Conservation (phyloP, 2,888 invertebrate genomes). For the Nomada fabriciana region DNA sequence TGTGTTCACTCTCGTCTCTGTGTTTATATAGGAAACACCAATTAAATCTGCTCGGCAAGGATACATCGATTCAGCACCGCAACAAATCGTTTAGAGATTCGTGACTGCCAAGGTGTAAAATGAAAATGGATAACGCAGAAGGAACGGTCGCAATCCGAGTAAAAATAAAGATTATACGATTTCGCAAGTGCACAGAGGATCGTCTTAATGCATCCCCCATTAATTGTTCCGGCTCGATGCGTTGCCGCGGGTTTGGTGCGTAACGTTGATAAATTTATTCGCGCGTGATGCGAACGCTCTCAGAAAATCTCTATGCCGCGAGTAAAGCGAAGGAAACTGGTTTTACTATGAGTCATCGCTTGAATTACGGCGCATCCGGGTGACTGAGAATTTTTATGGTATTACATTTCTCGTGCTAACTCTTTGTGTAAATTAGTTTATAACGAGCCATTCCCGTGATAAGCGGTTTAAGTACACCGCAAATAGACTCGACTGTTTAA, state of each 20-base stretch:
- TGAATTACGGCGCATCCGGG: constrained; percentile 54
- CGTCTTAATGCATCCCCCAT: constrained; percentile 2
- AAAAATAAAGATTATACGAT: not conserved
- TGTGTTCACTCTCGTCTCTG: not conserved
- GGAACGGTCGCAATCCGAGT: not conserved
- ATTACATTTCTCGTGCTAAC: constrained; percentile 50
- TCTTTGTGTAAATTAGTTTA: constrained; percentile 52
- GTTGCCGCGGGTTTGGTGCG: constrained; percentile 8
- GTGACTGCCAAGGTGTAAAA: not conserved
- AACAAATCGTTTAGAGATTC: not conserved
- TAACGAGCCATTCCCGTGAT: constrained; percentile 37
- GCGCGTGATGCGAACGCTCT: constrained; percentile 36
- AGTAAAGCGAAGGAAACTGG: constrained; percentile 52
- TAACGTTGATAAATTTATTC: constrained; percentile 45
- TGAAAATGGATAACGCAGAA: not conserved
- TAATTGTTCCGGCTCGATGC: constrained; percentile 18
- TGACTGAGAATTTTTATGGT: constrained; percentile 51
- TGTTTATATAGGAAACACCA: not conserved
- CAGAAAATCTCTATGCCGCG: constrained; percentile 38
- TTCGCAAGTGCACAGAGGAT: constrained; percentile 7
- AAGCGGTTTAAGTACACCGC: constrained; percentile 19
- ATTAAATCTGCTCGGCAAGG: not conserved
- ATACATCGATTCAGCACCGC: not conserved
- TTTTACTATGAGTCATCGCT: constrained; percentile 53
- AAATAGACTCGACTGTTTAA: constrained; percentile 7